phyloP scores from a whole-genome alignment of 2,797 vertebrate genomes.

The Gymnodraco acuticeps region DNA sequence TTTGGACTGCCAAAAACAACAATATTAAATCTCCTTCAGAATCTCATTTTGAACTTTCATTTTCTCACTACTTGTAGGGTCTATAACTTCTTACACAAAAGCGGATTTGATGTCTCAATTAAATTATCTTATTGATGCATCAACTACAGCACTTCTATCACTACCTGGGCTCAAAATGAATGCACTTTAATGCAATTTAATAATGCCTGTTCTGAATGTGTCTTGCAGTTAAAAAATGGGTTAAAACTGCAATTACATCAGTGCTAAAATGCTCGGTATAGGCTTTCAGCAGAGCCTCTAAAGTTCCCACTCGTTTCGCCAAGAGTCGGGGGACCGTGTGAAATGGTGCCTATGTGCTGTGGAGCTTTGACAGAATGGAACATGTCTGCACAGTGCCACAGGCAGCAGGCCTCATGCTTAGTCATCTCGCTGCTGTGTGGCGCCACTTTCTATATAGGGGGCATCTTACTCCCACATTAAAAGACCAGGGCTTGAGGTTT shows the following conservation, averaged over 20 bases:
- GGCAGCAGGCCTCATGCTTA: constrained; percentile 72
- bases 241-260: constrained; percentile 22
- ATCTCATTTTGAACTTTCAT: background rate
- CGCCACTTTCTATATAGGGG: constrained; percentile 35
- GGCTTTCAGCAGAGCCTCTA: constrained; percentile 51
- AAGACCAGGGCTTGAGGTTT: constrained; percentile 5
- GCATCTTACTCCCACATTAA: constrained; percentile 36
- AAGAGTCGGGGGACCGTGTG: constrained; percentile 70
- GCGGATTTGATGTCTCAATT: background rate
- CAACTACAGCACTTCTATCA: background rate
- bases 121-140: background rate
- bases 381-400: constrained; percentile 78
- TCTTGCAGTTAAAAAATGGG: background rate
- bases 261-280: constrained; percentile 27
- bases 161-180: background rate
- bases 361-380: constrained; percentile 80
- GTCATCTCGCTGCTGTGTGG: constrained; percentile 67
- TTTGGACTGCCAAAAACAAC: constrained; percentile 3
- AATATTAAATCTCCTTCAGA: background rate
- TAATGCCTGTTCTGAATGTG: background rate
- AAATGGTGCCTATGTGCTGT: constrained; percentile 75
- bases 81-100: background rate
- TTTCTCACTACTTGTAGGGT: constrained; percentile 12
- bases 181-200: background rate
- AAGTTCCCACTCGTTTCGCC: constrained; percentile 70